A percentile compares a stretch with the other conserved stretches of the same genome.
These are phyloP conservation scores for Channallabes apus DNA, from an alignment of 2,797 vertebrate species.

Conservation along the genomic window DNA sequence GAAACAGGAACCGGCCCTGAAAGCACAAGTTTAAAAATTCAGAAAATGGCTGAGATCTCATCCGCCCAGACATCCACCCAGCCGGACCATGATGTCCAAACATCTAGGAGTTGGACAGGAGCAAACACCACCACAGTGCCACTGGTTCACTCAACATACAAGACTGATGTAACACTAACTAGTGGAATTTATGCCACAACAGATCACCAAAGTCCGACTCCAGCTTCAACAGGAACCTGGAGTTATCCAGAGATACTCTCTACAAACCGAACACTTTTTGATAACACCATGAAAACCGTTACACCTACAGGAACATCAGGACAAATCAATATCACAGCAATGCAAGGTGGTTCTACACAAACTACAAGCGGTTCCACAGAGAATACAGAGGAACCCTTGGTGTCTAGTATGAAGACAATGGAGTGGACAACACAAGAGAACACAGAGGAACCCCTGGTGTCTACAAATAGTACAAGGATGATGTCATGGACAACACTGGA, in stretches of 20 bases:
- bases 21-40: constrained; percentile 9
- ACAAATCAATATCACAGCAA: neutral
- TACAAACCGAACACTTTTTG: neutral
- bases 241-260: neutral
- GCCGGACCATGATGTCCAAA: constrained; percentile 1
- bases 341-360: neutral
- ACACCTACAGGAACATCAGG: neutral
- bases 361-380: neutral
- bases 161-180: constrained; percentile 33
- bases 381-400: neutral
- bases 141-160: neutral
- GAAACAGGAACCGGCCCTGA: constrained; percentile 32
- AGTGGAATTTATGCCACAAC: constrained; percentile 13
- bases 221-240: constrained; percentile 6
- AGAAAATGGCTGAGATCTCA: neutral
- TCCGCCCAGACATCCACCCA: neutral
- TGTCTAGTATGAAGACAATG: neutral
- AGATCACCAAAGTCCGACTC: neutral
- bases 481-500: no score
- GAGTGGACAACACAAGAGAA: neutral
- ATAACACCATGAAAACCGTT: neutral
- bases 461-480: no score
- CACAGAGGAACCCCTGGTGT: neutral
- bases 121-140: constrained; percentile 13
- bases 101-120: neutral